Conservation (phyloP, 2,797 vertebrate genomes). For the Enteromius thamalakanensis region DNA sequence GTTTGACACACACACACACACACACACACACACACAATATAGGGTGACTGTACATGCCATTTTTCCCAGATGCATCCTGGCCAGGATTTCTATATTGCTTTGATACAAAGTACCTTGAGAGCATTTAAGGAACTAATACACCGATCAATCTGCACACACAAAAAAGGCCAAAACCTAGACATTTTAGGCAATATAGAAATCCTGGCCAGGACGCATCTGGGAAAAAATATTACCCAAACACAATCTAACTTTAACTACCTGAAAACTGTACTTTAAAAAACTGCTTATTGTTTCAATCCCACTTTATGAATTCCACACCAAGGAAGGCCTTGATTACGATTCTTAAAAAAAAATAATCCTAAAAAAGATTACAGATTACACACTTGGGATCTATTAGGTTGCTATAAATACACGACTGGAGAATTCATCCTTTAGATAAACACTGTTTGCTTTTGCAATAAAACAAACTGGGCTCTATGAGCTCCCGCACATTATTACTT, state of each 20-base stretch:
- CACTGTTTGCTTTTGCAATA: slow-evolving; percentile 39
- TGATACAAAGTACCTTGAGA: too few relatives aligned
- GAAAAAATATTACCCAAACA: too few relatives aligned
- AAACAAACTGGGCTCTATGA: slow-evolving; percentile 23
- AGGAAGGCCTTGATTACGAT: neutral
- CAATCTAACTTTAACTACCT: slow-evolving; percentile 15
- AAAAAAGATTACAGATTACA: neutral
- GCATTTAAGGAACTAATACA: too few relatives aligned
- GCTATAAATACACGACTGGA: slow-evolving; percentile 23
- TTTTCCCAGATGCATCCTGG: too few relatives aligned
- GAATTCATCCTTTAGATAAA: slow-evolving; percentile 23
- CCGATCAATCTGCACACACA: too few relatives aligned
- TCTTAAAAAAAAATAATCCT: neutral
- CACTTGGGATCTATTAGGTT: slow-evolving; percentile 24
- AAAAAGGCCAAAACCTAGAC: too few relatives aligned
- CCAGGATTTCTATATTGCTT: too few relatives aligned
- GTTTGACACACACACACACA: neutral
- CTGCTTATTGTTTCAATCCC: neutral
- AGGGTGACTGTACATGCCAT: too few relatives aligned
- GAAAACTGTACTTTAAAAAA: slow-evolving; percentile 5
- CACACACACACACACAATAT: too few relatives aligned
- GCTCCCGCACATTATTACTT: slow-evolving; percentile 43
- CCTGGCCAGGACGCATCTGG: too few relatives aligned
- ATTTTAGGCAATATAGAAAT: too few relatives aligned
- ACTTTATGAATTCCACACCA: neutral